These are phyloP conservation scores for Drosophila kuntzei DNA, from an alignment of 2,888 invertebrate genomes.

Conservation along the genomic window DNA sequence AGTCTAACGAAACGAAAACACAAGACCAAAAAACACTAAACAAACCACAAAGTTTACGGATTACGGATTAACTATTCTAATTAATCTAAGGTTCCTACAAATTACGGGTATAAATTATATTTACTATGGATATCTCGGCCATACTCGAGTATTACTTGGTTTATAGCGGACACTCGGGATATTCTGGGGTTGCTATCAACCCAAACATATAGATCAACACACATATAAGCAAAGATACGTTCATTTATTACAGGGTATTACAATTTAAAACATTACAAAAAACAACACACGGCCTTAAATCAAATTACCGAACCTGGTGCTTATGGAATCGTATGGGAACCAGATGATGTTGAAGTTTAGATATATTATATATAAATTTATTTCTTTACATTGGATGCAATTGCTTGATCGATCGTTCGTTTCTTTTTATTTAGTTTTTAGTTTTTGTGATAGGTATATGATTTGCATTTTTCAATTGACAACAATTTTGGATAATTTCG, in stretches of 20 bases:
- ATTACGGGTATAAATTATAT: slow-evolving; percentile 50
- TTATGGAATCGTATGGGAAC: slow-evolving; percentile 65
- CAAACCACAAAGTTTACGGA: slow-evolving; percentile 53
- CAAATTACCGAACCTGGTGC: slow-evolving; percentile 76
- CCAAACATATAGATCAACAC: slow-evolving; percentile 36
- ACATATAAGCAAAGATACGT: slow-evolving; percentile 47
- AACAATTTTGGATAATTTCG: slow-evolving; percentile 43
- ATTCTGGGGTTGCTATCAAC: slow-evolving; percentile 22
- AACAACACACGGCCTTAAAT: slow-evolving; percentile 64
- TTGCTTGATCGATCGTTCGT: slow-evolving; percentile 62
- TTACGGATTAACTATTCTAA: slow-evolving; percentile 39
- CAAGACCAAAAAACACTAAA: slow-evolving; percentile 45
- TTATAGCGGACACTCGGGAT: slow-evolving; percentile 38
- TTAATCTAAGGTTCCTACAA: slow-evolving; percentile 61
- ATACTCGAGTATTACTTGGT: slow-evolving; percentile 29
- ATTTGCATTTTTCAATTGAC: slow-evolving; percentile 17
- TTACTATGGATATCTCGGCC: slow-evolving; percentile 16
- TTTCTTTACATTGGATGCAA: slow-evolving; percentile 48
- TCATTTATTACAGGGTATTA: slow-evolving; percentile 22
- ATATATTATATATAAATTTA: slow-evolving; percentile 29
- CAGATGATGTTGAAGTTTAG: slow-evolving; percentile 69
- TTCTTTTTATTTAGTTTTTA: slow-evolving; percentile 17
- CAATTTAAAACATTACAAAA: slow-evolving; percentile 20
- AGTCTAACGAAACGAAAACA: slow-evolving; percentile 36
- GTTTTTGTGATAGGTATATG: slow-evolving; percentile 7